These are phyloP conservation scores for Caenorhabditis angaria DNA, from an alignment of 2,888 invertebrate genomes.

Conservation along the genomic window DNA sequence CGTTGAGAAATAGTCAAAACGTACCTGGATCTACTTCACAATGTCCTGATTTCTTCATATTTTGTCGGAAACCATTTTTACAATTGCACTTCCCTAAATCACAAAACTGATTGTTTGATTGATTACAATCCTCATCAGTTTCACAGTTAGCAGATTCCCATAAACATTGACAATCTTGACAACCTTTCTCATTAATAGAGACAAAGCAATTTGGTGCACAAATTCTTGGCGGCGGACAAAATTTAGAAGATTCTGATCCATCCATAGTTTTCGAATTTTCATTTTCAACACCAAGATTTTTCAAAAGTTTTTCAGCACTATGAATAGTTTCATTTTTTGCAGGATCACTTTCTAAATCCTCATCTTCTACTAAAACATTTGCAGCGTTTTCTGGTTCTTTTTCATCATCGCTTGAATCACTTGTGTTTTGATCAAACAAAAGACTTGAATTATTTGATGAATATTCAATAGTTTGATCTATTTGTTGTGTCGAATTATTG, in stretches of 20 bases:
- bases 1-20: background rate
- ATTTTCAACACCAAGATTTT: background rate
- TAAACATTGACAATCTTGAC: conserved; percentile 68
- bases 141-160: conserved; percentile 56
- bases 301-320: background rate
- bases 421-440: conserved; percentile 40
- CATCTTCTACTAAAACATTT: conserved; percentile 24
- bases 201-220: conserved; percentile 68
- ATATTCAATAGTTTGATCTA: conserved; percentile 15
- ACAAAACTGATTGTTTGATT: conserved; percentile 58
- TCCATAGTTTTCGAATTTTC: background rate
- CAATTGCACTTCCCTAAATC: conserved; percentile 69
- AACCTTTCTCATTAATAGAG: conserved; percentile 61
- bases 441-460: conserved; percentile 23
- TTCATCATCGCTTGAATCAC: conserved; percentile 16
- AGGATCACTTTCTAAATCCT: conserved; percentile 4
- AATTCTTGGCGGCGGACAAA: conserved; percentile 54
- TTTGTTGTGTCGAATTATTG: conserved; percentile 11
- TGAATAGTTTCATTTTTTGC: background rate
- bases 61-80: conserved; percentile 53
- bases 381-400: conserved; percentile 2
- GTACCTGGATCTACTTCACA: conserved; percentile 27
- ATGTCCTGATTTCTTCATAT: conserved; percentile 51
- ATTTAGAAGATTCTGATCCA: conserved; percentile 1
- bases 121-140: conserved; percentile 57